These are phyloP conservation scores for Limanda limanda DNA, from an alignment of 2,113 vertebrate species.

Conservation along the genomic window DNA sequence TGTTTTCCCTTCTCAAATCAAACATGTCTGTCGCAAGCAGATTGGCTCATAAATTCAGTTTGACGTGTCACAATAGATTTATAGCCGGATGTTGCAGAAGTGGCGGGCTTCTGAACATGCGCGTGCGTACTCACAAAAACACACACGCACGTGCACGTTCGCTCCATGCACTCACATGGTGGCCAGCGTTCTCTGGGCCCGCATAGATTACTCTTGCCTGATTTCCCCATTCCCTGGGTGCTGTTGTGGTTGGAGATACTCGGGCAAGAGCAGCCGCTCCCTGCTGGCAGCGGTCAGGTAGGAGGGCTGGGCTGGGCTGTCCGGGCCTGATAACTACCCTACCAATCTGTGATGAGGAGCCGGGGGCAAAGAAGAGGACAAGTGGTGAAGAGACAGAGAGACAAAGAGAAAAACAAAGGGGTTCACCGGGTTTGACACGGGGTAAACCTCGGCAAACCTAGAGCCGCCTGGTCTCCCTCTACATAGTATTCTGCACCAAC, in stretches of 20 bases:
- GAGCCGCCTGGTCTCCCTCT: background rate
- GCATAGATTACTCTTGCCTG: slow-evolving; percentile 94
- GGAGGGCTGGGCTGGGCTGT: slow-evolving; percentile 79
- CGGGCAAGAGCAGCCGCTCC: slow-evolving; percentile 91
- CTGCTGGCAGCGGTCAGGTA: slow-evolving; percentile 88
- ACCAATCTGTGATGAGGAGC: slow-evolving; percentile 44
- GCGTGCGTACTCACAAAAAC: slow-evolving; percentile 24
- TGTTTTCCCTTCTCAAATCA: slow-evolving; percentile 77
- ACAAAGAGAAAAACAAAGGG: slow-evolving; percentile 2
- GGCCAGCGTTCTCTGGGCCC: slow-evolving; percentile 76
- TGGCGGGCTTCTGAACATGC: slow-evolving; percentile 80
- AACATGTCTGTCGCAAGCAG: slow-evolving; percentile 91
- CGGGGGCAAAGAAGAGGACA: slow-evolving; percentile 1
- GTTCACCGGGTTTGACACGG: background rate
- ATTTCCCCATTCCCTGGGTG: slow-evolving; percentile 94
- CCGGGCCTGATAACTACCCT: slow-evolving; percentile 74
- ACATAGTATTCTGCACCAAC: background rate
- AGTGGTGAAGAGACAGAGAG: slow-evolving; percentile 6
- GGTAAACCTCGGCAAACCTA: background rate
- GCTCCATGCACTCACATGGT: slow-evolving; percentile 30
- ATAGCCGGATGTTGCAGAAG: slow-evolving; percentile 99
- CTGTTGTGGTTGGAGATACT: slow-evolving; percentile 96
- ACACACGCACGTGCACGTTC: background rate
- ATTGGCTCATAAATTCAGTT: slow-evolving; percentile 98
- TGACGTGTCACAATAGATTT: slow-evolving; percentile 99